These are phyloP conservation scores for Excalfactoria chinensis DNA, from an alignment of 2,113 vertebrate species.

Conservation along the genomic window DNA sequence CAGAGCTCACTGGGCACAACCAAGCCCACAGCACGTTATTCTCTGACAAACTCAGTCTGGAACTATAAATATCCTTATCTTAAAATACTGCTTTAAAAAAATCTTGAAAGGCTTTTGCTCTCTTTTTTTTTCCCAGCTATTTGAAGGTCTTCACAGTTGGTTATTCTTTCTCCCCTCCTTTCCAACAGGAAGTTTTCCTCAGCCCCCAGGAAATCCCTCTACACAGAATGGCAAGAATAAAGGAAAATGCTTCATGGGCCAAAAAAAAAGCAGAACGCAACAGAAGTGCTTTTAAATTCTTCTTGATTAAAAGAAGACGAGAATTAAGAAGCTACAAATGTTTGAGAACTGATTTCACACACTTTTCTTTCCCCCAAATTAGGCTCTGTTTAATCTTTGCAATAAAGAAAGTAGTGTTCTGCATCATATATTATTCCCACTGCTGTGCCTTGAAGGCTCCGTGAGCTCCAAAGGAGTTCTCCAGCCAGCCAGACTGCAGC, in stretches of 20 bases:
- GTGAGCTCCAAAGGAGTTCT: neutral
- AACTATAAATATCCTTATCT: neutral
- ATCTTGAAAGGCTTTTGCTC: neutral
- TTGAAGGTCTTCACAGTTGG: neutral
- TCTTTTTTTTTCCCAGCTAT: neutral
- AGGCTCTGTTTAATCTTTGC: neutral
- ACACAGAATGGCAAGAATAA: neutral
- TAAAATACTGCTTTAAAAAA: neutral
- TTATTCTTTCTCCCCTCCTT: neutral
- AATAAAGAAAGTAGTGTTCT: slow-evolving; percentile 11
- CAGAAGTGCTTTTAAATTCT: neutral
- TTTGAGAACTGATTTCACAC: slow-evolving; percentile 20
- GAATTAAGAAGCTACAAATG: slow-evolving; percentile 10
- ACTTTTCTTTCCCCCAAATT: slow-evolving; percentile 13
- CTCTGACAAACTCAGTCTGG: neutral
- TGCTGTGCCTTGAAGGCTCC: neutral
- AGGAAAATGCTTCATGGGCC: slow-evolving; percentile 27
- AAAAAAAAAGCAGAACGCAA: neutral
- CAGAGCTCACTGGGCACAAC: neutral
- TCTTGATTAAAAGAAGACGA: neutral
- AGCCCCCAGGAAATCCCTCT: slow-evolving; percentile 12
- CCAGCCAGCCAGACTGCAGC: neutral
- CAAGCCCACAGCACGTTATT: fast-evolving
- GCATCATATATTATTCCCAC: slow-evolving; percentile 30
- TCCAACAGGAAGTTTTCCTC: neutral